Conservation (phyloP, 1,140 invertebrate genomes). For the Portunus trituberculatus region DNA sequence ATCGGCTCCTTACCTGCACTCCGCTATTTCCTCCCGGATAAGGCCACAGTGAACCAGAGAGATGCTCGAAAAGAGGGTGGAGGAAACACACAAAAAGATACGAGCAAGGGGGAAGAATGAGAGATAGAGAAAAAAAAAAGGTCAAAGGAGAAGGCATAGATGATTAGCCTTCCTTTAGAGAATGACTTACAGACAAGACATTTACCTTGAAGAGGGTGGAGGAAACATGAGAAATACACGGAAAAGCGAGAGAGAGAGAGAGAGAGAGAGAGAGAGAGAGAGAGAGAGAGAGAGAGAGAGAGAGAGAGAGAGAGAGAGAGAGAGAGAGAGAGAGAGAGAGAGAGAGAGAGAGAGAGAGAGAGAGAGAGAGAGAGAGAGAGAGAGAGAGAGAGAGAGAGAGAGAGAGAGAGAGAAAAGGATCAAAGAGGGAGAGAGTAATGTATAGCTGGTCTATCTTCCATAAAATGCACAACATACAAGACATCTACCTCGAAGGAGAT, state of each 20-base stretch:
- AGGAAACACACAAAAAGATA: neutral
- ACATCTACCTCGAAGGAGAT: neutral
- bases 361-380: neutral
- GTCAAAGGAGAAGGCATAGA: no score
- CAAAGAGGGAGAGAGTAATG: neutral
- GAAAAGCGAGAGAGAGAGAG: neutral
- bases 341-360: neutral
- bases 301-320: neutral
- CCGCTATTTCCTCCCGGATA: neutral
- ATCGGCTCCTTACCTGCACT: neutral
- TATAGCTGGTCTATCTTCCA: neutral
- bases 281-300: neutral
- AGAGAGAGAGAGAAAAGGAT: neutral
- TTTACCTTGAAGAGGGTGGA: neutral
- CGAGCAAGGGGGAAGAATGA: neutral
- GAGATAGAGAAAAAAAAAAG: no score
- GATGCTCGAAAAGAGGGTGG: neutral
- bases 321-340: neutral
- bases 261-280: constrained; percentile 1
- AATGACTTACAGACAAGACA: no score
- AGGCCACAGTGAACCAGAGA: neutral
- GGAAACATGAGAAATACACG: no score
- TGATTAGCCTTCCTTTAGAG: no score
- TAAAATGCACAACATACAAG: neutral
- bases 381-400: neutral